Percentiles rank a stretch among this genome's conserved stretches.
These are phyloP conservation scores for Hypercompe scribonia DNA, from an alignment of 2,888 invertebrate species.

Conservation along the genomic window DNA sequence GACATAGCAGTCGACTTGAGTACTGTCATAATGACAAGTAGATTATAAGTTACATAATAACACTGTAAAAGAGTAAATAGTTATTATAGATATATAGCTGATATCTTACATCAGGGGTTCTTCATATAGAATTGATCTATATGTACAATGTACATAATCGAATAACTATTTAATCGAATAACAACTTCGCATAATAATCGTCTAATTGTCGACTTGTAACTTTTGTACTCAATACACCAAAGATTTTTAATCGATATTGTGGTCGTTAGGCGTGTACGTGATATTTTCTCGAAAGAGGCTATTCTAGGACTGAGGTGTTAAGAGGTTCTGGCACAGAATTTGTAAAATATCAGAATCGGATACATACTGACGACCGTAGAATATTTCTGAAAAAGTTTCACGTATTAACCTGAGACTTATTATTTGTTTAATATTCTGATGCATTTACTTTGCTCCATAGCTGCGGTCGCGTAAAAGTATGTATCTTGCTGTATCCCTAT, in stretches of 20 bases:
- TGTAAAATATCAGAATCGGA: background rate
- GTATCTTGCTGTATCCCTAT: too few species aligned
- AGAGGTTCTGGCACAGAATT: slow-evolving; percentile 21
- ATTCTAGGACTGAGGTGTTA: slow-evolving; percentile 45
- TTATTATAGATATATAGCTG: background rate
- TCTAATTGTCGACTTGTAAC: slow-evolving; percentile 33
- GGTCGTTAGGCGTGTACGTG: slow-evolving; percentile 46
- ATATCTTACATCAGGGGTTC: background rate
- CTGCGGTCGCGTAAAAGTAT: too few species aligned
- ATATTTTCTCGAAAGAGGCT: slow-evolving; percentile 51
- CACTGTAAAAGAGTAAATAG: slow-evolving; percentile 2
- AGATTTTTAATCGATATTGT: slow-evolving; percentile 47
- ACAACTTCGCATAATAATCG: slow-evolving; percentile 15
- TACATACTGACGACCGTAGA: background rate
- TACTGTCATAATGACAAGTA: slow-evolving; percentile 2
- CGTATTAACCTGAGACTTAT: background rate
- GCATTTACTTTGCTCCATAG: background rate
- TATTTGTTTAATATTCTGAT: background rate
- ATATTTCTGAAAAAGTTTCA: background rate
- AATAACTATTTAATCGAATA: slow-evolving; percentile 13
- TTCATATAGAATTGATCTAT: slow-evolving; percentile 12
- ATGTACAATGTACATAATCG: slow-evolving; percentile 26
- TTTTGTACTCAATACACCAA: slow-evolving; percentile 49
- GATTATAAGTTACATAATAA: slow-evolving; percentile 2
- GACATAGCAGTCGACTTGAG: background rate